These are phyloP conservation scores for Pionites leucogaster DNA, from an alignment of 2,113 vertebrate species.

Conservation along the genomic window DNA sequence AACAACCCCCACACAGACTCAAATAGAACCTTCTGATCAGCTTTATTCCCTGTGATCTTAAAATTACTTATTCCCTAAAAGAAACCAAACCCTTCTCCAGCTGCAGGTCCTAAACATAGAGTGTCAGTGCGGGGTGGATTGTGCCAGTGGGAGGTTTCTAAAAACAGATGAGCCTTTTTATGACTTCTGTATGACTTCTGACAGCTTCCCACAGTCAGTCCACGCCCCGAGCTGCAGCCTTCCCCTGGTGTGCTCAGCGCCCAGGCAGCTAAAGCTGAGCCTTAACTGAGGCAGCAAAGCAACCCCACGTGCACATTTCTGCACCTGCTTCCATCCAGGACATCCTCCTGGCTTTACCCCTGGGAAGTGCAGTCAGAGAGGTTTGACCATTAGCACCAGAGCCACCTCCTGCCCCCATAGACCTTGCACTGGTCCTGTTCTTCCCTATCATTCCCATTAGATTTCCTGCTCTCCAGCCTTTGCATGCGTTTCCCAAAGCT, in stretches of 20 bases:
- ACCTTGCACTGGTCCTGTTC: not conserved
- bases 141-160: not conserved
- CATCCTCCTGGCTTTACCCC: not conserved
- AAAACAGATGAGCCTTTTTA: not conserved
- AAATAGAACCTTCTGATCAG: fast-evolving
- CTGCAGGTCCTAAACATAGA: not conserved
- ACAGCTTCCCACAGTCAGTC: not conserved
- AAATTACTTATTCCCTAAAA: not conserved
- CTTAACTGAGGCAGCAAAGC: not conserved
- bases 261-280: not conserved
- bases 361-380: not conserved
- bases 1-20: fast-evolving
- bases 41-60: not conserved
- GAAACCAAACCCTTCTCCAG: not conserved
- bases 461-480: not conserved
- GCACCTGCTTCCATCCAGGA: not conserved
- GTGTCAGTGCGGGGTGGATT: not conserved
- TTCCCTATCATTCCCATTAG: not conserved
- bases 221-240: not conserved
- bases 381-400: not conserved
- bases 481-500: fast-evolving
- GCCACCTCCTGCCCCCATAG: not conserved
- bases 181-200: not conserved
- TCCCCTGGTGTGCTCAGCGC: not conserved
- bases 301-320: fast-evolving